Evolutionary conservation across 2,888 invertebrate species (phyloP).

Genomic region (Falcaria lacertinaria): DNA sequence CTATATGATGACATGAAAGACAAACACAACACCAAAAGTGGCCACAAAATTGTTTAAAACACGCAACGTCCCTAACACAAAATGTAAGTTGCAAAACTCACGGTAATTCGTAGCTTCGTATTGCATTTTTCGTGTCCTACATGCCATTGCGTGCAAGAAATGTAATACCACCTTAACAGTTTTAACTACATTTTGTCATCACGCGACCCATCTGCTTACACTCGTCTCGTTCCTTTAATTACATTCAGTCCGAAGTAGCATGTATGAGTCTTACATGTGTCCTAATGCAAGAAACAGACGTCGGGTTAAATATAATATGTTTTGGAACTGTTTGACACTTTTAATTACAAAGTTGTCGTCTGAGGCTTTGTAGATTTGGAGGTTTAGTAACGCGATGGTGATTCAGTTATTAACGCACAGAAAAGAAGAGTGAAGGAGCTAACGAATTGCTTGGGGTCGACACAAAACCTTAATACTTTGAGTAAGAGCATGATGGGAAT

Average conservation of each 20-base stretch:
- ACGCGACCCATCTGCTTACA: conserved; percentile 1
- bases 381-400: too few relatives aligned
- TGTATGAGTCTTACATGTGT: too few relatives aligned
- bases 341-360: not conserved
- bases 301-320: not conserved
- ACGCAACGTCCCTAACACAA: not conserved
- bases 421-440: too few relatives aligned
- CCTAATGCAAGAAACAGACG: too few relatives aligned
- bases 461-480: too few relatives aligned
- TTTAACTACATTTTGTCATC: not conserved
- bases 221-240: conserved; percentile 1
- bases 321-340: not conserved
- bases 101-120: not conserved
- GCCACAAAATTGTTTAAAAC: not conserved
- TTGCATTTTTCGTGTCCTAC: not conserved
- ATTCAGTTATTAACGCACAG: too few relatives aligned
- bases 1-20: not conserved
- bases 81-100: not conserved
- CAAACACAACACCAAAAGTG: not conserved
- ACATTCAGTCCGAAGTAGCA: not conserved
- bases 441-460: too few relatives aligned
- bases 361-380: too few relatives aligned
- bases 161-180: not conserved
- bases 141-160: not conserved
- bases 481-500: too few relatives aligned